phyloP scores from a whole-genome alignment of 2,113 vertebrate genomes.

The Numida meleagris region DNA sequence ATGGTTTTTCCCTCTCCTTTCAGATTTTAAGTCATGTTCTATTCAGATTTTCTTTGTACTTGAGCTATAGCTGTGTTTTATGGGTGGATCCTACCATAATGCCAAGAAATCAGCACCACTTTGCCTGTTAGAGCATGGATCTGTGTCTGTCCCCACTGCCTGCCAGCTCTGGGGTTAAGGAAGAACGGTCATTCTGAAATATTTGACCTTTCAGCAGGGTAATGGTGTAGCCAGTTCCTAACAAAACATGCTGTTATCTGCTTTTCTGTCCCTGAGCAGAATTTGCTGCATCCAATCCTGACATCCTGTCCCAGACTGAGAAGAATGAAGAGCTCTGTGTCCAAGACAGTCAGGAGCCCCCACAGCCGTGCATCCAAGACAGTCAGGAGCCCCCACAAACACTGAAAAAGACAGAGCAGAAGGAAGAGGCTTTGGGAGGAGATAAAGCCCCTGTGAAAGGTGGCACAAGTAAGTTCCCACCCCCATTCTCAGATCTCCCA shows the following conservation, averaged over 20 bases:
- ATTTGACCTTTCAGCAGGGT: accelerated
- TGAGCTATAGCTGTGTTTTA: neutral
- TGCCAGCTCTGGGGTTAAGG: neutral
- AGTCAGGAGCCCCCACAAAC: accelerated
- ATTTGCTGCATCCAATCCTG: constrained; percentile 53
- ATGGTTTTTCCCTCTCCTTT: no score
- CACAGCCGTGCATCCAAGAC: accelerated
- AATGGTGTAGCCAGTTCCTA: neutral
- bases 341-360: neutral
- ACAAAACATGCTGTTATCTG: neutral
- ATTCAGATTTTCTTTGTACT: neutral
- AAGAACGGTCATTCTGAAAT: neutral
- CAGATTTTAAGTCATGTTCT: neutral
- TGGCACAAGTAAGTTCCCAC: constrained; percentile 49
- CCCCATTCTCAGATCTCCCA: no score
- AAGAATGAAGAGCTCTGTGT: constrained; percentile 54
- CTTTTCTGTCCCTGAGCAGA: constrained; percentile 33
- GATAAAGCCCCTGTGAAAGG: neutral
- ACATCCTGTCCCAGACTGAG: constrained; percentile 38
- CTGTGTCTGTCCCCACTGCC: neutral
- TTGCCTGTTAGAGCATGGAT: neutral
- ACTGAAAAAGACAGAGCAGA: neutral
- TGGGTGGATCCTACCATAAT: neutral
- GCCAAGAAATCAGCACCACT: neutral
- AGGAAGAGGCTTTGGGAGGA: constrained; percentile 5